Percentiles rank a stretch among this genome's conserved stretches.
These are phyloP conservation scores for Geophilus truncorum DNA, from an alignment of 2,888 invertebrate species.

Conservation along the genomic window DNA sequence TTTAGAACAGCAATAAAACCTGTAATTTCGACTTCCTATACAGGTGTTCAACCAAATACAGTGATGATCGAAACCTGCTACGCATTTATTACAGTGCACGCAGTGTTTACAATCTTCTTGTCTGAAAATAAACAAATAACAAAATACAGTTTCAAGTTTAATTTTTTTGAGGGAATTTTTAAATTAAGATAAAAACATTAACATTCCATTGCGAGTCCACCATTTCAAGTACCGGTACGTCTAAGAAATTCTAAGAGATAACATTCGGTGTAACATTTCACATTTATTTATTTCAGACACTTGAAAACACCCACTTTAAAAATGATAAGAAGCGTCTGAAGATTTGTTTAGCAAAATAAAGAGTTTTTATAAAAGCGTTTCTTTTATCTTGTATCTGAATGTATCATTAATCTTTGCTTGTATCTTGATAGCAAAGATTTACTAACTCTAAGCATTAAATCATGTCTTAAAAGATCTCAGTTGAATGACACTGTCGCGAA, in stretches of 20 bases:
- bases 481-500: background rate
- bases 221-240: background rate
- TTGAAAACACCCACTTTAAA: slow-evolving; percentile 14
- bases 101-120: slow-evolving; percentile 70
- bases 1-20: slow-evolving; percentile 1
- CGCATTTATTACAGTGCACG: slow-evolving; percentile 94
- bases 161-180: background rate
- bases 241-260: background rate
- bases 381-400: background rate
- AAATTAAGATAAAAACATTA: background rate
- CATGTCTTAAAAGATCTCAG: background rate
- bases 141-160: too few species aligned
- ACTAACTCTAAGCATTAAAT: background rate
- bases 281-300: background rate
- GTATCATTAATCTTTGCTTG: background rate
- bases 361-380: background rate
- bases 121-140: slow-evolving; percentile 43
- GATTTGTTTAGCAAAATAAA: background rate
- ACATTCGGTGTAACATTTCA: slow-evolving; percentile 13
- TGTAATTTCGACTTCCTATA: slow-evolving; percentile 84
- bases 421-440: slow-evolving; percentile 1
- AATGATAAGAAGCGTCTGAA: background rate
- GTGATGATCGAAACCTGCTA: slow-evolving; percentile 91
- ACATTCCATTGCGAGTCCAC: background rate
- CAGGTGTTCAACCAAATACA: slow-evolving; percentile 99